A percentile compares a stretch with the other conserved stretches of the same genome.
Conservation (phyloP, 2,888 invertebrate genomes). For the Brachypterus glaber region DNA sequence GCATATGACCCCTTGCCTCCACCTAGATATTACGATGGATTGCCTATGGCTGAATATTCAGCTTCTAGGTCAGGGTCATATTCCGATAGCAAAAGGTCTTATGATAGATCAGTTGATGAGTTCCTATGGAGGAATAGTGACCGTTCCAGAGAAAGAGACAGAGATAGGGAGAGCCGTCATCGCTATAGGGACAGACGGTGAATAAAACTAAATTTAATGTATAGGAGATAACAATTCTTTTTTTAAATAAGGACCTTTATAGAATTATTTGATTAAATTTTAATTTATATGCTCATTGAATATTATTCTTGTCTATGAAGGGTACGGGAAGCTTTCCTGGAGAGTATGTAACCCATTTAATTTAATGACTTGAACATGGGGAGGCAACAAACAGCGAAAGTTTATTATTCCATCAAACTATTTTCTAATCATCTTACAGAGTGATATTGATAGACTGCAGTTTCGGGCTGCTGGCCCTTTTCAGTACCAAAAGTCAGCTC, state of each 20-base stretch:
- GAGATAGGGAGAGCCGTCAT: slow-evolving; percentile 38
- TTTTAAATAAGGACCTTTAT: not conserved
- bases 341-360: no score
- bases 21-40: slow-evolving; percentile 72
- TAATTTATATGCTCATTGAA: no score
- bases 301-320: no score
- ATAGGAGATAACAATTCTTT: slow-evolving; percentile 2
- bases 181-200: slow-evolving; percentile 44
- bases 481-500: no score
- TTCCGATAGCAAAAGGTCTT: slow-evolving; percentile 54
- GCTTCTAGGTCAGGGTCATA: slow-evolving; percentile 45
- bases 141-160: slow-evolving; percentile 45
- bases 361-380: no score
- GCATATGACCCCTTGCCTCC: slow-evolving; percentile 56
- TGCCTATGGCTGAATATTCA: slow-evolving; percentile 68
- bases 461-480: no score
- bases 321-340: no score
- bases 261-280: no score
- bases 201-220: slow-evolving; percentile 9
- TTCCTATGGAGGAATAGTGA: slow-evolving; percentile 75
- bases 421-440: no score
- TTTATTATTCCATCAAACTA: no score
- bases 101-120: slow-evolving; percentile 83
- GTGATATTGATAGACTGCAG: no score
- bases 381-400: no score